Conservation (phyloP, 2,797 vertebrate genomes). For the Coccyzus lansbergi region DNA sequence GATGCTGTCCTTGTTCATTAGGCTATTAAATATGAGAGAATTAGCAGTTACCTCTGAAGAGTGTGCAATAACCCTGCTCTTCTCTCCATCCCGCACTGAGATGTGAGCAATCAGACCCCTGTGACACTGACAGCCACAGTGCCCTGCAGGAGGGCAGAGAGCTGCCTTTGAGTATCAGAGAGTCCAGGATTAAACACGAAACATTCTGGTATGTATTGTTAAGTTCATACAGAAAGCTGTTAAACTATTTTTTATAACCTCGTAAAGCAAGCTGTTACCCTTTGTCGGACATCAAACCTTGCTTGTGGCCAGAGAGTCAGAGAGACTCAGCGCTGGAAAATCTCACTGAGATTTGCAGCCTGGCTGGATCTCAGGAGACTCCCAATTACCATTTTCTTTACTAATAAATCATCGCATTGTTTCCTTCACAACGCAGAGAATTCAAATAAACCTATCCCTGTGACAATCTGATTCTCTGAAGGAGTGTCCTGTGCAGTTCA, state of each 20-base stretch:
- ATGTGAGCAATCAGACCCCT: slow-evolving; percentile 25
- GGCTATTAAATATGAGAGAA: not conserved
- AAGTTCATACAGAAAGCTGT: not conserved
- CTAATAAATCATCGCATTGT: slow-evolving; percentile 46
- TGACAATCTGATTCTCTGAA: slow-evolving; percentile 54
- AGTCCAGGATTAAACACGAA: not conserved
- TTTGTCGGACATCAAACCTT: not conserved
- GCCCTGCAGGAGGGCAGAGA: not conserved
- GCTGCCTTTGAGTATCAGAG: not conserved
- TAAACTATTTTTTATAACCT: not conserved
- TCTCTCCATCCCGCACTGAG: not conserved
- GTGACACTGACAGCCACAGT: not conserved
- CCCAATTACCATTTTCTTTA: slow-evolving; percentile 44
- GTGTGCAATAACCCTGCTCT: not conserved
- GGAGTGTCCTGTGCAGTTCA: slow-evolving; percentile 63
- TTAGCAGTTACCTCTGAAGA: not conserved
- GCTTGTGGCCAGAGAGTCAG: not conserved
- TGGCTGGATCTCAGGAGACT: slow-evolving; percentile 39
- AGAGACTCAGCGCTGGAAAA: not conserved
- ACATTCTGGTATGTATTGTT: not conserved
- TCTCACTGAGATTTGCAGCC: slow-evolving; percentile 9
- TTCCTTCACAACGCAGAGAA: slow-evolving; percentile 16
- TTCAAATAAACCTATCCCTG: slow-evolving; percentile 54
- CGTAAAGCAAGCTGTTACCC: not conserved
- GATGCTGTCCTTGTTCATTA: not conserved